Evolutionary conservation across 2,797 vertebrate species (phyloP), one percentile per base, ranked within the genome.

Genomic region (Gouania willdenowi): DNA sequence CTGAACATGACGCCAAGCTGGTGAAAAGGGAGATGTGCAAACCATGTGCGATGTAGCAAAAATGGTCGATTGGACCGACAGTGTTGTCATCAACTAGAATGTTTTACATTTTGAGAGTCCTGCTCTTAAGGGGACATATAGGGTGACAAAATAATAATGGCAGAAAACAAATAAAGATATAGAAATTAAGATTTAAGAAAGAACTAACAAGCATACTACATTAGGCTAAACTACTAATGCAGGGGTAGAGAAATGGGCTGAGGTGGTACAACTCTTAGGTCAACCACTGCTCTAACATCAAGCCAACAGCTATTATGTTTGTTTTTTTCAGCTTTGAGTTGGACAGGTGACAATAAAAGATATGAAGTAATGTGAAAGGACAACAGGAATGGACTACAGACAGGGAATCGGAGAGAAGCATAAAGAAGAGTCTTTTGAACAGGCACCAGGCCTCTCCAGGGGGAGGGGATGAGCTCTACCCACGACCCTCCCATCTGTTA

Each of bases 401-500:
- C 62, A 60, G 55, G 47, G 49, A 73, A 66, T 80, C 45, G 42
- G 59, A 73, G 55, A 71, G 71, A 74, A 73, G 77, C 78, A 82
- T 75, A 81, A 89, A 75, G 69, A 66, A 60, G 60, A 58, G 87
- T 80, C 67, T 66, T 81, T 71, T 71, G 88, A 87, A 84, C 86
- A 86, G 82, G 81, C 79, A 83, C 78, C 64, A 82, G 61, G 75
- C 75, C 86, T 89, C 71, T 88, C 82, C 66, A 66, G 74, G 80
- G 67, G 71, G 71, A 85, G 84, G 70, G 78, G 71, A 73, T 76
- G 81, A 75, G 81, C 68, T 80, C 61, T 75, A 75, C 79, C 75
- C 72, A 69, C 65, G 71, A 87, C 81, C 83, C 87, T 87, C 77
- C 78, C 75, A 90, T 91, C 78, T 87, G 83, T 71, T 91, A 83